These are phyloP conservation scores for Heterohyrax brucei DNA, from an alignment of 2,797 vertebrate genomes.

Conservation along the genomic window DNA sequence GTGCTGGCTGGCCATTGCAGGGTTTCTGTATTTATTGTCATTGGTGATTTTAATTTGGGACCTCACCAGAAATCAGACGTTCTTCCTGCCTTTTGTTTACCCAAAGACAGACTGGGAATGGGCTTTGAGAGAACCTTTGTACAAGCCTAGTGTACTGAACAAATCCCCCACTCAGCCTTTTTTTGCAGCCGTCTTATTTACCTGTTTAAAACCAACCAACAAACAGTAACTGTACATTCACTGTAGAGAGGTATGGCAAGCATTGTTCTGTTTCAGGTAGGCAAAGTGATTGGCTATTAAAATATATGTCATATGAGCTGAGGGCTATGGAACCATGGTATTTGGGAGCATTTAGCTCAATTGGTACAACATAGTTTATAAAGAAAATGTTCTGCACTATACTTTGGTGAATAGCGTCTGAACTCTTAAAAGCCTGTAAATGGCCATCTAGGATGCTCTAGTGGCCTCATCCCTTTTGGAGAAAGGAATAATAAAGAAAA, in stretches of 20 bases:
- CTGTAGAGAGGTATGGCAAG: neutral
- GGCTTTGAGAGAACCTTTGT: neutral
- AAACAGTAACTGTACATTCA: neutral
- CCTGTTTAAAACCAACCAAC: neutral
- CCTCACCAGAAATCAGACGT: neutral
- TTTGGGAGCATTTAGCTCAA: no score
- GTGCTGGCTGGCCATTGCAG: neutral
- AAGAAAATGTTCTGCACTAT: no score
- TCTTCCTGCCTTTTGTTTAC: slow-evolving; percentile 31
- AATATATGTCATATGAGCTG: neutral
- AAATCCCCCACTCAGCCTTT: neutral
- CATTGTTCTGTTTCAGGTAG: neutral
- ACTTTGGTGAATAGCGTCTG: no score
- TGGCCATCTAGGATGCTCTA: no score
- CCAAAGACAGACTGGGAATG: neutral
- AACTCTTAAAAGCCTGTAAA: no score
- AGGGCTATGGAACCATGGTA: no score
- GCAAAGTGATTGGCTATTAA: slow-evolving; percentile 40
- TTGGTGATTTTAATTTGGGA: neutral
- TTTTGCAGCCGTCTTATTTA: neutral
- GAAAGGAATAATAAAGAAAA: no score
- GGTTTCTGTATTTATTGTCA: neutral
- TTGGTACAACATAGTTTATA: no score
- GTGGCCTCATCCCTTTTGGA: no score
- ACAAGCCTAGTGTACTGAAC: neutral